A percentile compares a stretch with the other conserved stretches of the same genome.
These are phyloP conservation scores for cattle (Bos taurus) DNA, from an alignment of 2,113 vertebrate genomes.

Conservation along the genomic window DNA sequence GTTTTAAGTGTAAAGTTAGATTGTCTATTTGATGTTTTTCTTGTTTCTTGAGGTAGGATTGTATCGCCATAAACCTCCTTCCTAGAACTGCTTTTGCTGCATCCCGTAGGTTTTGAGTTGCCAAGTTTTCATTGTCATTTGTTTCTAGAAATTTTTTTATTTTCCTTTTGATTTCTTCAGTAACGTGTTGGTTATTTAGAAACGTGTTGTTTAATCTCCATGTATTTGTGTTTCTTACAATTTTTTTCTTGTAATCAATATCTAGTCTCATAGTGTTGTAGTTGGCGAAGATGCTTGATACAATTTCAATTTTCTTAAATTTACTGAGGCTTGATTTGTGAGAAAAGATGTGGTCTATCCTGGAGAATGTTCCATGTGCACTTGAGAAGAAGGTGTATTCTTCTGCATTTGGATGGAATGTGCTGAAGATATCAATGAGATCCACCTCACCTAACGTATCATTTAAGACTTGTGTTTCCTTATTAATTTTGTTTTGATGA, in stretches of 20 bases:
- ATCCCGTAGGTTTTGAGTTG: neutral
- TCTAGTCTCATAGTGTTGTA: neutral
- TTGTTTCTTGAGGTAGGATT: neutral
- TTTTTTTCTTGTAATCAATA: neutral
- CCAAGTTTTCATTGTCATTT: neutral
- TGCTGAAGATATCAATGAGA: neutral
- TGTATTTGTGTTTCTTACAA: neutral
- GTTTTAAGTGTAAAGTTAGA: neutral
- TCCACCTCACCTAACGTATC: neutral
- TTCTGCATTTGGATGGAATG: neutral
- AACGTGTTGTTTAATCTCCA: neutral
- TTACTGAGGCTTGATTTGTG: neutral
- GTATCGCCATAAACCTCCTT: neutral
- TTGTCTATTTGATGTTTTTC: neutral
- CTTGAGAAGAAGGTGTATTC: neutral
- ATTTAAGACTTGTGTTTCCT: neutral
- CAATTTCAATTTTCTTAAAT: neutral
- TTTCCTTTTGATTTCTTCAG: neutral
- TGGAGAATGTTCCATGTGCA: neutral
- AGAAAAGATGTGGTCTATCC: neutral
- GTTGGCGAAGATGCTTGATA: neutral
- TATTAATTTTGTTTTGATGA: neutral
- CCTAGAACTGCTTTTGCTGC: neutral
- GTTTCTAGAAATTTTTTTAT: neutral
- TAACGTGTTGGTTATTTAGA: neutral